These are phyloP conservation scores for Zingel zingel DNA, from an alignment of 2,113 vertebrate genomes.

Conservation along the genomic window DNA sequence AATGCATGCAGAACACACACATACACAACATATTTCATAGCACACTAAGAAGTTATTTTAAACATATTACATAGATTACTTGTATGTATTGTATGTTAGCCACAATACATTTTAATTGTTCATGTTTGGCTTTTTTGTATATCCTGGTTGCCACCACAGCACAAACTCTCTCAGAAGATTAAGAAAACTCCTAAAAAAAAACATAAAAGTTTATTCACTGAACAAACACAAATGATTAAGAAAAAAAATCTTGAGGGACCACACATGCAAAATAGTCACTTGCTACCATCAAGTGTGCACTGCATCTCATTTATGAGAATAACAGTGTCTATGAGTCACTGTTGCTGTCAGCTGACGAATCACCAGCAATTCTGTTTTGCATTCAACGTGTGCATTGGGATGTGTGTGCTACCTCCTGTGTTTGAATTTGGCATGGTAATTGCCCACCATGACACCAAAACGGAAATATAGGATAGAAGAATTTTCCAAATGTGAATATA, in stretches of 20 bases:
- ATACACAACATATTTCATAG: not conserved
- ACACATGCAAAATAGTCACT: not conserved
- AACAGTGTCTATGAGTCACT: not conserved
- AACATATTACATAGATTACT: not conserved
- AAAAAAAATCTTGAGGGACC: no score
- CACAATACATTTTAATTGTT: not conserved
- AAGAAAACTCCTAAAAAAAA: not conserved
- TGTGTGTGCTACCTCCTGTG: not conserved
- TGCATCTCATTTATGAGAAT: constrained; percentile 9
- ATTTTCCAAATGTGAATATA: not conserved
- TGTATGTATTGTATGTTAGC: not conserved
- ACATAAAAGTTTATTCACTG: not conserved
- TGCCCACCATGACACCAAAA: not conserved
- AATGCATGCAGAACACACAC: not conserved
- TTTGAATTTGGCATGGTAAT: not conserved
- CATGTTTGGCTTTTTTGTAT: not conserved
- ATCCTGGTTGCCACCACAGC: not conserved
- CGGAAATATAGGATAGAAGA: not conserved
- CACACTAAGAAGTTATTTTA: not conserved
- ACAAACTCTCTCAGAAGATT: not conserved
- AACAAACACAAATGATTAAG: not conserved
- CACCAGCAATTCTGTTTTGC: not conserved
- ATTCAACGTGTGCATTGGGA: constrained; percentile 6
- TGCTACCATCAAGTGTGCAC: not conserved
- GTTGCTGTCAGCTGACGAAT: constrained; percentile 2